Evolutionary conservation across 2,113 vertebrate species (phyloP), one percentile per base, ranked within the genome.

Genomic region (Romanogobio albipinnatus): DNA sequence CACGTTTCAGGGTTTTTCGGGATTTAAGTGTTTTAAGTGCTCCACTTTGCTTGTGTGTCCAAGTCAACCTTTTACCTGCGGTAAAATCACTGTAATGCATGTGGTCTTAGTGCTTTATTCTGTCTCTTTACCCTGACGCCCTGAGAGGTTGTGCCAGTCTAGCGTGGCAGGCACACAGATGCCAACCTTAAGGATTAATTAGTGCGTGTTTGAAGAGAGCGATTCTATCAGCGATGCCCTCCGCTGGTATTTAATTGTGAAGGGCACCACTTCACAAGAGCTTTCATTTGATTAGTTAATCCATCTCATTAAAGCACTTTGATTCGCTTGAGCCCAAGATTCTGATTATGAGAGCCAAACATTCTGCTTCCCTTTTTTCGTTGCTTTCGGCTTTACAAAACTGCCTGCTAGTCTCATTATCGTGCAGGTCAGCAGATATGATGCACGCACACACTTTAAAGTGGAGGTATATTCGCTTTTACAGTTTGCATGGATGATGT

Each of bases 271-370:
- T 78, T 70, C 79, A 66, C 88, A 82, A 76, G 85, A 66, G 81
- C 81, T 84, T 66, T 70, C 74, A 76, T 89, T 87, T 87, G 81
- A 89, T 82, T 85, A 70, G 84, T 81, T 87, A 86, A 87, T 89
- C 86, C 86, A 51, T 84, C 83, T 84, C 80, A 81, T 89, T 87
- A 86, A 85, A 59, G 64, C 24, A 3, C 62, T 56, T 61, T 39
- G 79, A 82, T 88, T 84, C 13, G 33, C 59, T 59, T 83, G 26
- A 84, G 59, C 53, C 33, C 51, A 4, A 81, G 68, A 82, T 45
- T 78, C 79, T 49, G 76, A 82, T 76, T 81, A 81, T 62, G 76
- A 87, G 78, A 81, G 22, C 51, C 83, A 83, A 61, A 76, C 22
- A 61, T 79, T 26, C 36, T 61, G 56, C 56, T 62, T 26, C n/a